These are phyloP conservation scores for Parazoanthus swiftii DNA, from an alignment of 92 coral and sea anemone genomes.

Conservation along the genomic window DNA sequence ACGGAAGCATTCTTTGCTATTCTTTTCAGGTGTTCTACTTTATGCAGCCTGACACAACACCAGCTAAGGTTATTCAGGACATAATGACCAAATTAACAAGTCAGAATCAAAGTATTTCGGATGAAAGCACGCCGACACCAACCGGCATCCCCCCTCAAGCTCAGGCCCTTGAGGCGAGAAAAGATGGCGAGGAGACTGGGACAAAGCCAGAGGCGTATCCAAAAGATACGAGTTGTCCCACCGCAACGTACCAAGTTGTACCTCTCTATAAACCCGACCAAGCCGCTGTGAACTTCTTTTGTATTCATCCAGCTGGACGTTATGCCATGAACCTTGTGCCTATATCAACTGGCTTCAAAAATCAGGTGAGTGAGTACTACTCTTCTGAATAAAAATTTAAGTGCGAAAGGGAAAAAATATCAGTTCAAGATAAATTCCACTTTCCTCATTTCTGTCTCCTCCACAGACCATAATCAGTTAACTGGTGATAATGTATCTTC, in stretches of 20 bases:
- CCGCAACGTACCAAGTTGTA: constrained; percentile 53
- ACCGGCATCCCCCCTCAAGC: neutral
- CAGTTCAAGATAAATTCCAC: neutral
- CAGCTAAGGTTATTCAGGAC: constrained; percentile 52
- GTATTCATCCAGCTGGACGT: constrained; percentile 55
- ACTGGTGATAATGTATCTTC: too few species aligned
- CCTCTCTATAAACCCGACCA: constrained; percentile 59
- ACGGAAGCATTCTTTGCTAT: neutral
- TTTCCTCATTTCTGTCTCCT: too few species aligned
- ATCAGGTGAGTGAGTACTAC: constrained; percentile 50
- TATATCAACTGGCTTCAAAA: constrained; percentile 53
- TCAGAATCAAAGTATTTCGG: neutral
- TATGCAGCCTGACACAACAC: constrained; percentile 70
- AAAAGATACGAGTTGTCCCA: constrained; percentile 36
- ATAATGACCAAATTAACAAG: constrained; percentile 36
- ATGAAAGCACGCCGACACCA: neutral
- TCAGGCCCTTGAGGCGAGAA: neutral
- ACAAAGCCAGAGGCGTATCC: constrained; percentile 28
- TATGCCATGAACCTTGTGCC: constrained; percentile 56
- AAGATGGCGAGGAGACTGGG: too few species aligned
- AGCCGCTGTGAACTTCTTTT: constrained; percentile 53
- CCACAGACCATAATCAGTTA: too few species aligned
- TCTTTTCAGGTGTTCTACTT: constrained; percentile 60
- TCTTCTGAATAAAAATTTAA: neutral
- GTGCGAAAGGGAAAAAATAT: neutral